These are phyloP conservation scores for Ditylenchus dipsaci DNA, from an alignment of 1,140 invertebrate genomes.

Conservation along the genomic window DNA sequence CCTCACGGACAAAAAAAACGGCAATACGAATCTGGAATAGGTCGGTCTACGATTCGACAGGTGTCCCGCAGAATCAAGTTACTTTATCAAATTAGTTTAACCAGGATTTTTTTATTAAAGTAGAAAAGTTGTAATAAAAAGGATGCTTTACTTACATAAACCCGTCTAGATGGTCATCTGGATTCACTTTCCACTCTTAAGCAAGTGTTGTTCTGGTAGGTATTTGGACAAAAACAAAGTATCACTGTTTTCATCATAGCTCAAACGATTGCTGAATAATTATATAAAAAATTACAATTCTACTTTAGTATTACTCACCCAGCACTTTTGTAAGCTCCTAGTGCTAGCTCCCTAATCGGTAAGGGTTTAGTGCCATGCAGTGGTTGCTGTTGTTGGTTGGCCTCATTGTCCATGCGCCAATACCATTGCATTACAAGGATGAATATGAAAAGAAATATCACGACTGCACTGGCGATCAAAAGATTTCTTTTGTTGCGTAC, in stretches of 20 bases:
- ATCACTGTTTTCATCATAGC: conserved; percentile 20
- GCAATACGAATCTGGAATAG: no score
- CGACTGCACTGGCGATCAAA: neutral
- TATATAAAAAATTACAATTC: neutral
- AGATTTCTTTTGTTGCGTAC: conserved; percentile 19
- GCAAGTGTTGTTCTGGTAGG: conserved; percentile 14
- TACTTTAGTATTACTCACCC: conserved; percentile 1
- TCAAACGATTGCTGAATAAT: conserved; percentile 15
- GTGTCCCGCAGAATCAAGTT: no score
- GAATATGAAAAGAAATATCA: conserved; percentile 9
- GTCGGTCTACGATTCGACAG: no score
- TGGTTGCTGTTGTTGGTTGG: neutral
- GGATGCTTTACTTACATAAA: conserved; percentile 18
- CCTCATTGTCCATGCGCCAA: conserved; percentile 11
- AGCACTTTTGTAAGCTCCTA: conserved; percentile 7
- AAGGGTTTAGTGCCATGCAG: neutral
- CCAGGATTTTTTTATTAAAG: no score
- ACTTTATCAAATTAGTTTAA: no score
- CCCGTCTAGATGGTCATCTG: conserved; percentile 2
- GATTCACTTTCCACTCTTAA: conserved; percentile 12
- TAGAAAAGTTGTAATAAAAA: no score
- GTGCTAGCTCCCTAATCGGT: conserved; percentile 4
- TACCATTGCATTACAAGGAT: neutral
- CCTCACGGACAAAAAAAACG: no score
- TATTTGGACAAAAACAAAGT: conserved; percentile 23